phyloP scores from a whole-genome alignment of 2,113 vertebrate species.

The Uria lomvia region DNA sequence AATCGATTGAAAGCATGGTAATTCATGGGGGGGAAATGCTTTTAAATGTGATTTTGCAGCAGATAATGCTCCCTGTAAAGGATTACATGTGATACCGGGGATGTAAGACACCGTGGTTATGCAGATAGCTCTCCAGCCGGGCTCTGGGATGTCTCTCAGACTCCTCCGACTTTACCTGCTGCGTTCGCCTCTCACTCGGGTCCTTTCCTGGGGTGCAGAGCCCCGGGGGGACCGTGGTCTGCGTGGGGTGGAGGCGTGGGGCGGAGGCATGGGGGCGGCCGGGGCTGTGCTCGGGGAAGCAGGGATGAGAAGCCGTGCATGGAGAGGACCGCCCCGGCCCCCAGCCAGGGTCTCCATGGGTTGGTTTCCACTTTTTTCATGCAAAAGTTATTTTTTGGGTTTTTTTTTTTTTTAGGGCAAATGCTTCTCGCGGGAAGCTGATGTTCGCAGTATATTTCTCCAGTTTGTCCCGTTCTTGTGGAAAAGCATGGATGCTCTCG shows the following conservation, averaged over 20 bases:
- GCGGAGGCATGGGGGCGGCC: background rate
- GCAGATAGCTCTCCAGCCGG: background rate
- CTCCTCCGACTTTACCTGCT: background rate
- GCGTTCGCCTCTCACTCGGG: accelerated
- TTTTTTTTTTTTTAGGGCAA: background rate
- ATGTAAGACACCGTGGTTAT: background rate
- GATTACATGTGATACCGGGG: background rate
- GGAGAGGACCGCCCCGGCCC: background rate
- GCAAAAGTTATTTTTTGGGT: accelerated
- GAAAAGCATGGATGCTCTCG: background rate
- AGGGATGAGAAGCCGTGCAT: accelerated
- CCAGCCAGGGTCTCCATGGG: accelerated
- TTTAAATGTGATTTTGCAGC: background rate
- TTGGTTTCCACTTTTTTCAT: background rate
- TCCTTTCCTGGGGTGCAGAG: background rate
- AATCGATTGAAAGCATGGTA: background rate
- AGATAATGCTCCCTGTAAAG: background rate
- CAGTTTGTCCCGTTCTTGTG: background rate
- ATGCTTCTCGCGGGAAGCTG: background rate
- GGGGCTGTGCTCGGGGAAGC: background rate
- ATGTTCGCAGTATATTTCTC: accelerated
- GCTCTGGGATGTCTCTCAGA: background rate
- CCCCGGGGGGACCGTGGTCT: accelerated
- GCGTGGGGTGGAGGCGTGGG: background rate
- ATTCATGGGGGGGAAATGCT: background rate